Conservation (phyloP, 2,797 vertebrate species). For the Capromys pilorides region DNA sequence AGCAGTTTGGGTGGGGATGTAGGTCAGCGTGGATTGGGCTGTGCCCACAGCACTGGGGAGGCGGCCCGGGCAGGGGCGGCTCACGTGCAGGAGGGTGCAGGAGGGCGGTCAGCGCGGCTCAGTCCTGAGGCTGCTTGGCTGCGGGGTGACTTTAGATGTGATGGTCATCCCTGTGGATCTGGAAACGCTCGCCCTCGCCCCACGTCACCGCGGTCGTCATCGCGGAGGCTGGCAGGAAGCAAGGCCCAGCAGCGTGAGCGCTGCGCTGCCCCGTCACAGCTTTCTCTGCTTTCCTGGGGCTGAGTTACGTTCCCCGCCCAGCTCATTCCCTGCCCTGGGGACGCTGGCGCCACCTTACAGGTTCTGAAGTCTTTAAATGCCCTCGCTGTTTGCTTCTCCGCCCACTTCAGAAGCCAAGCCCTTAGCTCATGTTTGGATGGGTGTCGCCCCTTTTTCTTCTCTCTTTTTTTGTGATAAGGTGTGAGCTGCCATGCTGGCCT, state of each 20-base stretch:
- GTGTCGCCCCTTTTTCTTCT: neutral
- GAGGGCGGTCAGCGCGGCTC: conserved; percentile 10
- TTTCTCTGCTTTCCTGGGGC: neutral
- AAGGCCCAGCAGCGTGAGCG: too few species aligned
- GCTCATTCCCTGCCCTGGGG: too few species aligned
- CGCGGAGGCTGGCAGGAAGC: neutral
- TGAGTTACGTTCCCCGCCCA: neutral
- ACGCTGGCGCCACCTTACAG: neutral
- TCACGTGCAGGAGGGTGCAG: neutral
- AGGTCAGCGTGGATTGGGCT: neutral
- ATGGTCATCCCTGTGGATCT: neutral
- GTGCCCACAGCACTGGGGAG: neutral
- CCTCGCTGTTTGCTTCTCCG: neutral
- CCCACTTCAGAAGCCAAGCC: neutral
- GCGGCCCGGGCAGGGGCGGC: neutral
- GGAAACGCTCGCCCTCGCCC: neutral
- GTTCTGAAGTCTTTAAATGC: neutral
- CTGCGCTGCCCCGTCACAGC: neutral
- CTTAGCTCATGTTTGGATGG: neutral
- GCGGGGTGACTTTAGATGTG: neutral
- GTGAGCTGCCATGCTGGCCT: neutral
- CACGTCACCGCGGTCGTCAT: neutral
- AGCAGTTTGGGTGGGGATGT: neutral
- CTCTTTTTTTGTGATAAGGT: neutral
- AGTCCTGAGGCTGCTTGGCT: neutral